Evolutionary conservation across 2,113 vertebrate genomes (phyloP).

Genomic region (Anolis sagrei): DNA sequence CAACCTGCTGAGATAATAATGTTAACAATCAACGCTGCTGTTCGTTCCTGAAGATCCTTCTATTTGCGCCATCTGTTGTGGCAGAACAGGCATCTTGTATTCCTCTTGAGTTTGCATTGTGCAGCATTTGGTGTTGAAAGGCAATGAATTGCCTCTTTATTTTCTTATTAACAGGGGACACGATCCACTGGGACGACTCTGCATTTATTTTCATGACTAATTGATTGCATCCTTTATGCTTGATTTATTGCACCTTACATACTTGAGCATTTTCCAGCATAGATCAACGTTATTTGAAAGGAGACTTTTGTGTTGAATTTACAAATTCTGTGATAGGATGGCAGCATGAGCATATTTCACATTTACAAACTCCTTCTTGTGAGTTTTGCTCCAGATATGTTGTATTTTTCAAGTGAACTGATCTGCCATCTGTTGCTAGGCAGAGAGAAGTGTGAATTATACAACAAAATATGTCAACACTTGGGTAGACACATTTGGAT

Average conservation of each 20-base stretch:
- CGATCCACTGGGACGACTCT: not conserved
- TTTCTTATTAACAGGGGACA: not conserved
- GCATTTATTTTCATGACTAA: not conserved
- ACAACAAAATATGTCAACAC: not conserved
- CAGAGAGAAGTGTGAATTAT: not conserved
- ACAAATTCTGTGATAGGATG: not conserved
- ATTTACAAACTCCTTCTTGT: no score
- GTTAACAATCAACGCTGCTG: not conserved
- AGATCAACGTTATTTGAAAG: not conserved
- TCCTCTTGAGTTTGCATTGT: not conserved
- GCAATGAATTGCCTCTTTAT: conserved; percentile 6
- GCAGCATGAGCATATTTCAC: not conserved
- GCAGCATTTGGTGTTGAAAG: not conserved
- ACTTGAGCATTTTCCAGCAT: not conserved
- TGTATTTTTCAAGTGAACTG: not conserved
- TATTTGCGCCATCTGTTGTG: conserved; percentile 2
- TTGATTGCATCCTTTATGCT: not conserved
- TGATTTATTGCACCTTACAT: not conserved
- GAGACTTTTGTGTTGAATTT: not conserved
- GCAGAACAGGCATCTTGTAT: not conserved
- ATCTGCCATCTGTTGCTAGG: conserved; percentile 9
- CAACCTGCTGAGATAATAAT: conserved; percentile 2
- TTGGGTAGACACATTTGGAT: not conserved
- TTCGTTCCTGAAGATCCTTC: conserved; percentile 8
- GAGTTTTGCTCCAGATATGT: not conserved